Conservation (phyloP, 1,140 invertebrate genomes). For the Drosophila insularis region DNA sequence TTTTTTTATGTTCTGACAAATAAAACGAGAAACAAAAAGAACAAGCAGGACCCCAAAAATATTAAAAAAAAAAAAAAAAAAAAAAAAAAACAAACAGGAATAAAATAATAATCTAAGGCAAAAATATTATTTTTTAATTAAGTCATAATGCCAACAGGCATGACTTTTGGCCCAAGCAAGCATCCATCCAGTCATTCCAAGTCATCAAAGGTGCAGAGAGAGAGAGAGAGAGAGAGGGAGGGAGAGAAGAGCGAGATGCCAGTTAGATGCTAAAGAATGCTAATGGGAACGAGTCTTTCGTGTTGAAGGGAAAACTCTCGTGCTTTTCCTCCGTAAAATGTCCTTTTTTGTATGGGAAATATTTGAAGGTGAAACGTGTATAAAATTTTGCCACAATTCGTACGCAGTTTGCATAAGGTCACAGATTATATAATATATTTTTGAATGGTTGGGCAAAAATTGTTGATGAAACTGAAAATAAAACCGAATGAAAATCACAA, state of each 20-base stretch:
- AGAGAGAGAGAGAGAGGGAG: neutral
- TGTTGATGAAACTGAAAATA: too few species aligned
- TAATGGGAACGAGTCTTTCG: constrained; percentile 21
- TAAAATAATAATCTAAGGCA: constrained; percentile 48
- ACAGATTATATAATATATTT: constrained; percentile 34
- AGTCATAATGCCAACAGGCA: constrained; percentile 51
- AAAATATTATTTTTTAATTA: constrained; percentile 71
- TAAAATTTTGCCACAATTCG: constrained; percentile 42
- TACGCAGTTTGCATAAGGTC: constrained; percentile 73
- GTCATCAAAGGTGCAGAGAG: neutral
- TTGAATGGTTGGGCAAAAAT: too few species aligned
- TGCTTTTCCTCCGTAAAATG: constrained; percentile 66
- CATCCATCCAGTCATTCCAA: too few species aligned
- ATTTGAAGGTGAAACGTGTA: constrained; percentile 33
- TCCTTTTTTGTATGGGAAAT: neutral
- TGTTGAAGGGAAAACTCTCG: constrained; percentile 12
- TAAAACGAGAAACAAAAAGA: neutral
- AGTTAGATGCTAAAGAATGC: neutral
- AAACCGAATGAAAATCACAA: neutral
- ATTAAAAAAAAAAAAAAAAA: neutral
- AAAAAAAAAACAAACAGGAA: too few species aligned
- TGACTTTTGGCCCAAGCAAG: neutral
- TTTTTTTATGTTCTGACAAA: neutral
- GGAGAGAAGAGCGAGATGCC: neutral
- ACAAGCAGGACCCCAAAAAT: neutral